Percentiles rank a stretch among this genome's conserved stretches.
Evolutionary conservation across 2,113 vertebrate species (phyloP).

Genomic region (Upupa epops): DNA sequence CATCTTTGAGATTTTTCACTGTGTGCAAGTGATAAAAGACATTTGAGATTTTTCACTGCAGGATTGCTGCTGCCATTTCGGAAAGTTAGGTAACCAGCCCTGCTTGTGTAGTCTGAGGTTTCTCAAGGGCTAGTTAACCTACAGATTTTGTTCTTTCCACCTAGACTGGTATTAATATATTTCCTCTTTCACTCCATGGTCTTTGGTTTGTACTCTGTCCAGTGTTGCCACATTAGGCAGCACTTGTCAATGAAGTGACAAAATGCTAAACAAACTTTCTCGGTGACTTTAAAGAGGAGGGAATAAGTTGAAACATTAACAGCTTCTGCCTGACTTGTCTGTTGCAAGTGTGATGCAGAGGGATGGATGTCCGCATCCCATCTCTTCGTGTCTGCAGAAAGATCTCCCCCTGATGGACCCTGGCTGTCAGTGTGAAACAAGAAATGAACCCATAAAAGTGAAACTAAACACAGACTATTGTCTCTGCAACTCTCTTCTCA

Average conservation of each 20-base stretch:
- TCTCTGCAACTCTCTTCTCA: not conserved
- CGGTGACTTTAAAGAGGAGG: not conserved
- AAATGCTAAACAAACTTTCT: not conserved
- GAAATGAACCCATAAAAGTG: not conserved
- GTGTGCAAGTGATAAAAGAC: not conserved
- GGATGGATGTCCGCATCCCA: not conserved
- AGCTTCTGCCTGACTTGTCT: not conserved
- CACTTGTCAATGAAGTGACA: not conserved
- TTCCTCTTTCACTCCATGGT: not conserved
- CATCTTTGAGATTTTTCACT: rapidly evolving
- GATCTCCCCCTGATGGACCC: not conserved
- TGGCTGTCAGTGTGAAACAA: not conserved
- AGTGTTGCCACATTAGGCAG: not conserved
- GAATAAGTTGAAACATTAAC: not conserved
- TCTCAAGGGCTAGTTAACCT: not conserved
- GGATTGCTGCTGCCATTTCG: not conserved
- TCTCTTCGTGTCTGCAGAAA: not conserved
- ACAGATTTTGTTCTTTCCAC: not conserved
- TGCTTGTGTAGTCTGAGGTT: not conserved
- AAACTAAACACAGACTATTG: not conserved
- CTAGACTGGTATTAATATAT: not conserved
- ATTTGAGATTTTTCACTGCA: not conserved
- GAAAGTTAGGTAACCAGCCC: not conserved
- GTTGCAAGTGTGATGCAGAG: rapidly evolving
- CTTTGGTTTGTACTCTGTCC: rapidly evolving